These are phyloP conservation scores for Stegana nigrithorax DNA, from an alignment of 2,888 invertebrate species.

Conservation along the genomic window DNA sequence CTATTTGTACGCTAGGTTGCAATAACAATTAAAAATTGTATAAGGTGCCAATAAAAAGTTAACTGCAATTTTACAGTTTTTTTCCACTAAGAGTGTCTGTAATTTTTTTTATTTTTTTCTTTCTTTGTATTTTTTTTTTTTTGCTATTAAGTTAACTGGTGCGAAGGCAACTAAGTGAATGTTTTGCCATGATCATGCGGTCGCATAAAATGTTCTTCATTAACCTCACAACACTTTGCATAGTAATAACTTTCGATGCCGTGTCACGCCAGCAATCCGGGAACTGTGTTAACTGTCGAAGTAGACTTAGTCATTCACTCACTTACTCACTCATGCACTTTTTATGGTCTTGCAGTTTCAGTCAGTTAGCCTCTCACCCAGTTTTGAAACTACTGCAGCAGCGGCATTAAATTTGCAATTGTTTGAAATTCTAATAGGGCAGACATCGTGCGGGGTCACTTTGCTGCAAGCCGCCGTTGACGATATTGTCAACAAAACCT, in stretches of 20 bases:
- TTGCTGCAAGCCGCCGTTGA: background rate
- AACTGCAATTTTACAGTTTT: background rate
- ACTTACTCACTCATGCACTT: no score
- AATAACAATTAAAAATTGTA: conserved; percentile 11
- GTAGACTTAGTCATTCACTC: background rate
- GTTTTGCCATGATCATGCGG: conserved; percentile 6
- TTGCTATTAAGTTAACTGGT: background rate
- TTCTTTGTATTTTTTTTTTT: background rate
- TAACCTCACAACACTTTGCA: conserved; percentile 20
- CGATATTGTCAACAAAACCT: conserved; percentile 3
- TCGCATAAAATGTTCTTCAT: conserved; percentile 21
- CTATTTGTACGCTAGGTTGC: background rate
- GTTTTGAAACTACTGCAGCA: no score
- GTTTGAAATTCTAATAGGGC: conserved; percentile 9
- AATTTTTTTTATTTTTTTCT: no score
- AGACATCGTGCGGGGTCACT: conserved; percentile 6
- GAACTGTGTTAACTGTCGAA: background rate
- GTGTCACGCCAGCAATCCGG: conserved; percentile 4
- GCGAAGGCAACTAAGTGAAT: background rate
- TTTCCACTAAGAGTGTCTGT: no score
- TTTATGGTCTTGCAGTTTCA: no score
- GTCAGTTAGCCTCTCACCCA: no score
- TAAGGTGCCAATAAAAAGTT: conserved; percentile 6
- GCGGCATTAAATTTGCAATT: conserved; percentile 7
- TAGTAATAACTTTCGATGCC: conserved; percentile 21